Base-by-base conservation (phyloP, 1,140 invertebrate genomes). In the Temnothorax curvispinosus region DNA sequence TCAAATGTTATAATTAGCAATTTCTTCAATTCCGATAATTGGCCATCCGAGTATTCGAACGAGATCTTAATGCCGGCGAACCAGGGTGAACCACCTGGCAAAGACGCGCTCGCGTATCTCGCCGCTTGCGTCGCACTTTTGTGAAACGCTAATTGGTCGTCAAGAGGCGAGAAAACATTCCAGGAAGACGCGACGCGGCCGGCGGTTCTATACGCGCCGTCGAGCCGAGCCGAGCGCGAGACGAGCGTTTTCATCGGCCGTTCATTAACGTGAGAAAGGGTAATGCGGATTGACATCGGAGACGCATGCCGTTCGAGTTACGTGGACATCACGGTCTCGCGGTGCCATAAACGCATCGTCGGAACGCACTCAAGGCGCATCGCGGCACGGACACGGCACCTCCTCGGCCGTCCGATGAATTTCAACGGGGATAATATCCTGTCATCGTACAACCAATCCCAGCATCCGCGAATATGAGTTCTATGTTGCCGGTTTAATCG, bases 181-280 rank as follows among this genome's bases (percentile, higher is more conserved):
- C 41, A 38, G 54, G 54, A 75, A 75, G 71, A 18, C 52, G 64
- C 13, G 41, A 8, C 35, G 2, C 35, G 18, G 13, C 11, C 3
- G 11, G 11, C 72, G 58, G 58, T 4, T 2, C 58, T 60, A 60
- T 32, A 60, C 8, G 35, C 21, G 50, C 13, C 44, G 21, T 56
- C 18, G 78, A 52, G 77, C 32, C 21, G 27, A 72, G 58, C 27
- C 27, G 58, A n/a, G 32, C 35, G 58, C 76, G 44, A 76, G 74
- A 13, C 52, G 52, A 18, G 41, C n/a, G 62, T 67, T 84, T 75
- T 84, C 80, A 69, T 75, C 69, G 69, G 32, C 41, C 80, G 69
- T 84, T 84, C 54, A 50, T 84, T 84, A 84, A 75, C 56, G 80
- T 84, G 80, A 84, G 80, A 75, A 84, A 75, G 54, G 27, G 54